A percentile compares a stretch with the other conserved stretches of the same genome.
Evolutionary conservation across 2,113 vertebrate genomes (phyloP).

Genomic region (Rhea pennata): DNA sequence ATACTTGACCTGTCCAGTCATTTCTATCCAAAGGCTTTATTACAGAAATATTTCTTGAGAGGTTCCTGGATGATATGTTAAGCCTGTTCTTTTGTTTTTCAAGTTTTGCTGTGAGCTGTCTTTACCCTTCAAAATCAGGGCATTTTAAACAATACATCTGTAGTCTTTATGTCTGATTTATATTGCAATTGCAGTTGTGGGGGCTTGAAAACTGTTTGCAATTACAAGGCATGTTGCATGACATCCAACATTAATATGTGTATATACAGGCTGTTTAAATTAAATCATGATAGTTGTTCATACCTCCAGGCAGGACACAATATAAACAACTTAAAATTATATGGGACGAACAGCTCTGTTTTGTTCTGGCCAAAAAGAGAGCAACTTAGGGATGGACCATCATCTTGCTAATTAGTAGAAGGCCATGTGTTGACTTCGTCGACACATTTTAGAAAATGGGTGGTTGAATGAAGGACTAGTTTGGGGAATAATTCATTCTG

Average conservation of each 20-base stretch:
- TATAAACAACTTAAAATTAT: neutral
- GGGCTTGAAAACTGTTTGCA: neutral
- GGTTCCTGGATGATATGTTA: neutral
- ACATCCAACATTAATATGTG: neutral
- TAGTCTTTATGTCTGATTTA: neutral
- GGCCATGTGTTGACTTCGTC: constrained; percentile 61
- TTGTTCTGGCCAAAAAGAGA: neutral
- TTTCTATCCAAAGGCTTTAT: neutral
- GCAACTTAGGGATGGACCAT: neutral
- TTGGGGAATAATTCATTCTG: constrained; percentile 65
- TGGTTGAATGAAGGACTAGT: constrained; percentile 67
- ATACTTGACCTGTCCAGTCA: neutral
- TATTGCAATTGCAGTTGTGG: neutral
- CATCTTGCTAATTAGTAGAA: constrained; percentile 37
- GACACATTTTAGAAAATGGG: constrained; percentile 64
- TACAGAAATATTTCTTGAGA: neutral
- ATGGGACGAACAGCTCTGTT: neutral
- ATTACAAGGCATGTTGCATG: neutral
- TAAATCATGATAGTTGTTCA: neutral
- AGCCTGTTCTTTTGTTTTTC: neutral
- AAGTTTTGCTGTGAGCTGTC: neutral
- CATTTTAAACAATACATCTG: neutral
- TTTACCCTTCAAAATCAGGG: neutral
- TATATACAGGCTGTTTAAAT: constrained; percentile 23
- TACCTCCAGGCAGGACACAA: constrained; percentile 31